Percentiles rank a stretch among this genome's conserved stretches.
Conservation (phyloP, 2,888 invertebrate genomes). For the Rhagonycha fulva region DNA sequence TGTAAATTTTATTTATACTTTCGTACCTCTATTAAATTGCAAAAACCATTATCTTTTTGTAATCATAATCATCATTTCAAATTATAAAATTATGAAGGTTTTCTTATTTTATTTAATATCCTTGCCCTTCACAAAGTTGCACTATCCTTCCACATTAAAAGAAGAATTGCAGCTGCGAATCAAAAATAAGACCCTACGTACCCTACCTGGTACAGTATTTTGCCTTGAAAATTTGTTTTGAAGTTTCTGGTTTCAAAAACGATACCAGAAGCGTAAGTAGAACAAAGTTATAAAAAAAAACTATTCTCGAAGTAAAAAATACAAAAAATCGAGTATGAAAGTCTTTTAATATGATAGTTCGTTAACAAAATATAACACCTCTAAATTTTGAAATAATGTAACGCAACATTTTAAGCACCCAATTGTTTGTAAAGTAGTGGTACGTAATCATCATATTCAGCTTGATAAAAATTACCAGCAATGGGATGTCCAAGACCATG, state of each 20-base stretch:
- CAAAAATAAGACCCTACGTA: too few species aligned
- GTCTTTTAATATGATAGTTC: background rate
- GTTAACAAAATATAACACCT: background rate
- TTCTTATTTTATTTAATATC: background rate
- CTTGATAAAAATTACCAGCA: conserved; percentile 66
- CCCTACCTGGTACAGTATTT: too few species aligned
- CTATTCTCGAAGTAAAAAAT: background rate
- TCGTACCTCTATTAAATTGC: background rate
- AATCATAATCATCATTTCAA: background rate
- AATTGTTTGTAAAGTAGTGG: conserved; percentile 24
- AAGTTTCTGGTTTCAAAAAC: too few species aligned
- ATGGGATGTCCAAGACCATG: conserved; percentile 63
- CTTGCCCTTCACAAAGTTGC: background rate
- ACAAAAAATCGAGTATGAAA: background rate
- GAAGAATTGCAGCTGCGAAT: too few species aligned
- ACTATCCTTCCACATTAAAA: too few species aligned
- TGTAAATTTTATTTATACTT: background rate
- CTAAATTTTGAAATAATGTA: background rate
- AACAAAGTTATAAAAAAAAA: too few species aligned
- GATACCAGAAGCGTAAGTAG: too few species aligned
- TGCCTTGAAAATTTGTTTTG: too few species aligned
- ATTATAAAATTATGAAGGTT: background rate
- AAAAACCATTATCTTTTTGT: background rate
- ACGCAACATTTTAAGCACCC: conserved; percentile 5
- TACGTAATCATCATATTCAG: conserved; percentile 66